These are phyloP conservation scores for Tetramorium alpestre DNA, from an alignment of 1,140 invertebrate genomes.

Conservation along the genomic window DNA sequence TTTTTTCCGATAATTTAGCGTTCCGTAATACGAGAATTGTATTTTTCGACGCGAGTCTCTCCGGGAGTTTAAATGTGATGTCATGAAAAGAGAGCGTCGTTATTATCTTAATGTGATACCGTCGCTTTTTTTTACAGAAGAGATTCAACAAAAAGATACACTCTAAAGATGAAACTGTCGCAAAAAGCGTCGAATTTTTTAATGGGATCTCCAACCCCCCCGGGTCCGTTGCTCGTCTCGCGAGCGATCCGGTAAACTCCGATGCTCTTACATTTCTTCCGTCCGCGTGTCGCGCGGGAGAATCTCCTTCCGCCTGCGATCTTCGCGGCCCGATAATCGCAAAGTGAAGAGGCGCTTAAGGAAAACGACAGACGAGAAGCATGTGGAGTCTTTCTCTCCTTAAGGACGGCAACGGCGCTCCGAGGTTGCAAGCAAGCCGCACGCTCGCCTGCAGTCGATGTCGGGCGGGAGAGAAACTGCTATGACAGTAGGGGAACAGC, in stretches of 20 bases:
- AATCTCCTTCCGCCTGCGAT: not conserved
- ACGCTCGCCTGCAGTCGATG: not conserved
- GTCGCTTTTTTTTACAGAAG: not conserved
- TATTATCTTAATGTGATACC: not conserved
- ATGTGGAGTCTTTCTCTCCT: not conserved
- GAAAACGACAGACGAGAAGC: conserved; percentile 34
- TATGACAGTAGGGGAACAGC: conserved; percentile 33
- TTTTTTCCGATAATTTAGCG: not conserved
- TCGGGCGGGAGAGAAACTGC: conserved; percentile 38
- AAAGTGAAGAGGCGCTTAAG: conserved; percentile 57
- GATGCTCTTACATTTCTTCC: not conserved
- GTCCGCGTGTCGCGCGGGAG: conserved; percentile 7
- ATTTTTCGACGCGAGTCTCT: not conserved
- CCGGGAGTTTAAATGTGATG: not conserved
- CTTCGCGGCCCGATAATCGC: conserved; percentile 35
- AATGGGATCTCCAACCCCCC: too few species aligned
- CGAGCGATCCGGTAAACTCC: not conserved
- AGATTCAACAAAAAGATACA: not conserved
- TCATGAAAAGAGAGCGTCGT: not conserved
- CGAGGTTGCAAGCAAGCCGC: not conserved
- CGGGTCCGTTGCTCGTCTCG: not conserved
- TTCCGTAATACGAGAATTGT: not conserved
- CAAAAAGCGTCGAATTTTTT: not conserved
- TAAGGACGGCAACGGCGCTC: not conserved
- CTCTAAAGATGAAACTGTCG: not conserved